Percentiles rank a stretch among this genome's conserved stretches.
These are phyloP conservation scores for Pelmatolapia mariae DNA, from an alignment of 2,113 vertebrate species.

Conservation along the genomic window DNA sequence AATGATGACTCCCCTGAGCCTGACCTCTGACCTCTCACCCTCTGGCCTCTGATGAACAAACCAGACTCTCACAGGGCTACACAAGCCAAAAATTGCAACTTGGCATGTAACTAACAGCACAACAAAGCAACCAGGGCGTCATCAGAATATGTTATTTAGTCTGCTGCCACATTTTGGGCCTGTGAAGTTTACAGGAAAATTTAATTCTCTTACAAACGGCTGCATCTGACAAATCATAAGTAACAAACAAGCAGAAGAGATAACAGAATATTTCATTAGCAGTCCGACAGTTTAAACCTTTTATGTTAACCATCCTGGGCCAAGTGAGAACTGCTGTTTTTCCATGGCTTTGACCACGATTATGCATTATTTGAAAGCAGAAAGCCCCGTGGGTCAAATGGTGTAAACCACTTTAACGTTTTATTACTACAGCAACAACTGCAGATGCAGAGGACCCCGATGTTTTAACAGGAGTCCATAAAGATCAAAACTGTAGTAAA, in stretches of 20 bases:
- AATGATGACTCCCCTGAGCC: constrained; percentile 54
- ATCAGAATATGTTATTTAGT: background rate
- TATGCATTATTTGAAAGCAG: background rate
- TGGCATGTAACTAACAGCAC: background rate
- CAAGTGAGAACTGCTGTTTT: background rate
- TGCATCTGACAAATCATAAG: background rate
- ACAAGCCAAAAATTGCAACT: constrained; percentile 4
- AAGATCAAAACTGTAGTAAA: background rate
- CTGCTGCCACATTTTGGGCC: background rate
- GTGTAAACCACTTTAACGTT: background rate
- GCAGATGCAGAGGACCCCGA: background rate
- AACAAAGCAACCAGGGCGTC: background rate
- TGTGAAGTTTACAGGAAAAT: background rate
- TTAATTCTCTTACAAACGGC: background rate
- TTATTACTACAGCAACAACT: background rate
- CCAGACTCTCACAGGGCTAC: constrained; percentile 49
- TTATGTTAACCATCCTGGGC: background rate
- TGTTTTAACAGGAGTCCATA: background rate
- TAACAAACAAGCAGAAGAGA: background rate
- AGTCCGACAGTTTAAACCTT: background rate
- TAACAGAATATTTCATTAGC: background rate
- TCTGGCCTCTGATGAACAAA: constrained; percentile 53
- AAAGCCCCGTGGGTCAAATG: rapidly evolving
- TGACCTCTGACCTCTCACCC: constrained; percentile 45
- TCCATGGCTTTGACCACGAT: background rate